Conservation (phyloP, 2,113 vertebrate genomes). For the Gallinago paraguaiae region DNA sequence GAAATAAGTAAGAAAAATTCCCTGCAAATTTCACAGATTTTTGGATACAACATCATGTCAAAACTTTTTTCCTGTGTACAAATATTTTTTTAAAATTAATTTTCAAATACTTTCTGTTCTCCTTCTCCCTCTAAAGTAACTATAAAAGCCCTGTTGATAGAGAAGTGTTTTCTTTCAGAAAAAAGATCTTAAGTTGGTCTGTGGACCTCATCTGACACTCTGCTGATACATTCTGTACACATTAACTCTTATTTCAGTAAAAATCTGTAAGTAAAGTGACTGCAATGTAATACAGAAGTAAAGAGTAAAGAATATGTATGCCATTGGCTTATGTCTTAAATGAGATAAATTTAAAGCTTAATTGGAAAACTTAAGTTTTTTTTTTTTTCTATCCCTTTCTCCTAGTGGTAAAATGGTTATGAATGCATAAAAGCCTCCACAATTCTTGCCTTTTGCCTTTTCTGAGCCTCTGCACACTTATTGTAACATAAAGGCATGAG, state of each 20-base stretch:
- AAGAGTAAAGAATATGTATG: neutral
- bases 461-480: neutral
- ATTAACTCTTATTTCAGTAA: neutral
- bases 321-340: neutral
- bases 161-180: neutral
- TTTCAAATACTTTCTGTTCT: neutral
- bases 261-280: neutral
- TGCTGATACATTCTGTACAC: neutral
- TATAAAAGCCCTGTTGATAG: neutral
- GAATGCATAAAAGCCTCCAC: accelerated
- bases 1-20: neutral
- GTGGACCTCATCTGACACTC: neutral
- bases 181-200: neutral
- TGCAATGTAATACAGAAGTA: neutral
- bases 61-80: neutral
- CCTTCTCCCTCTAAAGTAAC: neutral
- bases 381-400: neutral
- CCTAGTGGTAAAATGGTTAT: neutral
- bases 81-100: neutral
- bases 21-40: neutral
- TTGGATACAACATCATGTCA: neutral
- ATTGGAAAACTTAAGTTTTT: neutral
- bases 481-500: neutral
- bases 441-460: neutral
- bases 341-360: neutral